Conservation (phyloP, 2,797 vertebrate genomes). For the Paratrypauchen microcephalus region DNA sequence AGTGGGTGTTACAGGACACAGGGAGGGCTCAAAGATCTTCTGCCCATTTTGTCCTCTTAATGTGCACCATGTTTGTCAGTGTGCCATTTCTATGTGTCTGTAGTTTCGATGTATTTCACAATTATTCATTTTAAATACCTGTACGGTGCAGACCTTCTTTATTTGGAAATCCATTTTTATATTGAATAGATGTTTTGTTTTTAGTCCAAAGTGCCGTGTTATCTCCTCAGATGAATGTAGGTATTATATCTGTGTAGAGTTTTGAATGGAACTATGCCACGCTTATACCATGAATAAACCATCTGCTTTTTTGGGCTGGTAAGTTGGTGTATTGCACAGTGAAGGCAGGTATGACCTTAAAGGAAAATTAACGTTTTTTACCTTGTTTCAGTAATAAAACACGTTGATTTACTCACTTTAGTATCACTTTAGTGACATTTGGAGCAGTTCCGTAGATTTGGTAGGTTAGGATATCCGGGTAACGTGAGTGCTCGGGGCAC, state of each 20-base stretch:
- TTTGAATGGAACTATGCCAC: background rate
- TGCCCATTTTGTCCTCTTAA: constrained; percentile 53
- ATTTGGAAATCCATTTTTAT: background rate
- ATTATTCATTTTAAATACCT: constrained; percentile 1
- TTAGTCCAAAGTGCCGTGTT: background rate
- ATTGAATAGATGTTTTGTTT: background rate
- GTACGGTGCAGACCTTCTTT: background rate
- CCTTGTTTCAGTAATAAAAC: too few species aligned
- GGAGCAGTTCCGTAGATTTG: too few species aligned
- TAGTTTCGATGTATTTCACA: background rate
- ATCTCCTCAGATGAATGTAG: background rate
- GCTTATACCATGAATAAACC: background rate
- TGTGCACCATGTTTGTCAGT: constrained; percentile 29
- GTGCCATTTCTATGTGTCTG: constrained; percentile 22
- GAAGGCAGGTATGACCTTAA: background rate
- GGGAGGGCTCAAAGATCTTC: background rate
- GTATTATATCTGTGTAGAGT: background rate
- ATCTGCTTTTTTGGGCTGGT: background rate
- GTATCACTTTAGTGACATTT: too few species aligned
- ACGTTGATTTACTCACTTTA: too few species aligned
- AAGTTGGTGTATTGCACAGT: background rate
- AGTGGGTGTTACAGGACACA: background rate
- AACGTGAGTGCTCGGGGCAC: too few species aligned
- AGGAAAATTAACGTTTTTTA: too few species aligned
- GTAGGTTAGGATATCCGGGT: too few species aligned